Evolutionary conservation across 2,888 invertebrate genomes (phyloP).

Genomic region (Oscheius sp.): DNA sequence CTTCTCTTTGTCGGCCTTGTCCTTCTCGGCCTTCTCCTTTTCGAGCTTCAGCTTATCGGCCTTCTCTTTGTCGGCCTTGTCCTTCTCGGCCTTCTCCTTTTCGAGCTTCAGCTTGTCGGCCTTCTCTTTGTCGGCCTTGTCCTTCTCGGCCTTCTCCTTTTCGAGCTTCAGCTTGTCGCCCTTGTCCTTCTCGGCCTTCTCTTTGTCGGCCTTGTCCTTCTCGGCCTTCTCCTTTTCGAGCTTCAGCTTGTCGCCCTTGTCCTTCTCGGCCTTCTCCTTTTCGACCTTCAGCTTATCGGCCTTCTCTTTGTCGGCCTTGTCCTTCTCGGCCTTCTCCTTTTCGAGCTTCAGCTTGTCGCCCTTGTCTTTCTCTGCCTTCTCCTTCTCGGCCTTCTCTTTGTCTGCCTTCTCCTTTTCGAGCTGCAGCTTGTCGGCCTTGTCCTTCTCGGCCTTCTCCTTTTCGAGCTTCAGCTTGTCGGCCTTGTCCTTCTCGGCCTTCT

Average conservation of each 20-base stretch:
- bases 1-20: slow-evolving; percentile 20
- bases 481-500: slow-evolving; percentile 15
- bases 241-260: slow-evolving; percentile 20
- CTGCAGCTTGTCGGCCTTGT: slow-evolving; percentile 15
- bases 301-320: slow-evolving; percentile 22
- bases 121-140: slow-evolving; percentile 17
- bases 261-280: slow-evolving; percentile 19
- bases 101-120: slow-evolving; percentile 19
- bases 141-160: slow-evolving; percentile 18
- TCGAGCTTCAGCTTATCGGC: slow-evolving; percentile 5
- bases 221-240: slow-evolving; percentile 20
- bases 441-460: slow-evolving; percentile 28
- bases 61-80: slow-evolving; percentile 23
- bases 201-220: slow-evolving; percentile 21
- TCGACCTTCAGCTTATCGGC: slow-evolving; percentile 12
- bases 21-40: slow-evolving; percentile 19
- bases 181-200: slow-evolving; percentile 13
- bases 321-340: slow-evolving; percentile 30
- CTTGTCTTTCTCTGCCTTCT: slow-evolving; percentile 18
- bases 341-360: slow-evolving; percentile 11
- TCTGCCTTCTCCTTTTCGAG: slow-evolving; percentile 18
- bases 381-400: slow-evolving; percentile 23
- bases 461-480: slow-evolving; percentile 20
- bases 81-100: slow-evolving; percentile 22
- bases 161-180: slow-evolving; percentile 18